phyloP scores from a whole-genome alignment of 2,888 invertebrate species.

The Cephalotes varians region DNA sequence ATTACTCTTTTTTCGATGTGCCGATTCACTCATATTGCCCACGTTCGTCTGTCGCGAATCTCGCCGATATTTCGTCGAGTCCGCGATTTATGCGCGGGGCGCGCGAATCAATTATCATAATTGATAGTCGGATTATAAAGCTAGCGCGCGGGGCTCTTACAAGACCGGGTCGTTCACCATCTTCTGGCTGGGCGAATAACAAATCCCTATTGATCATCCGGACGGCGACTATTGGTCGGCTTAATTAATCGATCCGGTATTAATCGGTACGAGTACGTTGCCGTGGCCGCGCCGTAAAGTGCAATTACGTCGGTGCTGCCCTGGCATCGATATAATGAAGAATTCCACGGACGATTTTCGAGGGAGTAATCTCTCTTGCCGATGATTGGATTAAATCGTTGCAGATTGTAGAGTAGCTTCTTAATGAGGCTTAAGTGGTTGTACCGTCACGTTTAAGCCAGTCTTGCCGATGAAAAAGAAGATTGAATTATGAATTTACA shows the following conservation, averaged over 20 bases:
- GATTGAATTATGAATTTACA: constrained; percentile 13
- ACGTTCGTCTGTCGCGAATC: constrained; percentile 1
- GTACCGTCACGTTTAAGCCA: constrained; percentile 7
- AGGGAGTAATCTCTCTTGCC: constrained; percentile 24
- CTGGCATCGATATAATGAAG: constrained; percentile 60
- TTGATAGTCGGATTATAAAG: constrained; percentile 75
- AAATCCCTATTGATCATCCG: constrained; percentile 67
- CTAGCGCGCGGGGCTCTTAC: constrained; percentile 68
- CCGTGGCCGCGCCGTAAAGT: constrained; percentile 54
- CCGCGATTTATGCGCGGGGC: constrained; percentile 47
- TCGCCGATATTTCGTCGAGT: constrained; percentile 48
- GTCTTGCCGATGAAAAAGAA: not conserved
- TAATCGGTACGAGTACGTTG: constrained; percentile 76
- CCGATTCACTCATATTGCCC: constrained; percentile 7
- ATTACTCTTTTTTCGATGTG: too few relatives aligned
- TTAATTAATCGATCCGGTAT: constrained; percentile 80
- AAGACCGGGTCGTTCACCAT: constrained; percentile 40
- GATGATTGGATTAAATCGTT: constrained; percentile 30
- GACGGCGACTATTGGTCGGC: constrained; percentile 62
- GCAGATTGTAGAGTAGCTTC: not conserved
- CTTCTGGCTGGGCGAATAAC: constrained; percentile 59
- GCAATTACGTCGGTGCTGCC: constrained; percentile 68
- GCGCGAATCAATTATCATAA: constrained; percentile 81
- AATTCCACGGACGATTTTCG: constrained; percentile 27
- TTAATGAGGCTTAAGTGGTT: not conserved